These are phyloP conservation scores for Gryllus bimaculatus DNA, from an alignment of 1,140 invertebrate species.

Conservation along the genomic window DNA sequence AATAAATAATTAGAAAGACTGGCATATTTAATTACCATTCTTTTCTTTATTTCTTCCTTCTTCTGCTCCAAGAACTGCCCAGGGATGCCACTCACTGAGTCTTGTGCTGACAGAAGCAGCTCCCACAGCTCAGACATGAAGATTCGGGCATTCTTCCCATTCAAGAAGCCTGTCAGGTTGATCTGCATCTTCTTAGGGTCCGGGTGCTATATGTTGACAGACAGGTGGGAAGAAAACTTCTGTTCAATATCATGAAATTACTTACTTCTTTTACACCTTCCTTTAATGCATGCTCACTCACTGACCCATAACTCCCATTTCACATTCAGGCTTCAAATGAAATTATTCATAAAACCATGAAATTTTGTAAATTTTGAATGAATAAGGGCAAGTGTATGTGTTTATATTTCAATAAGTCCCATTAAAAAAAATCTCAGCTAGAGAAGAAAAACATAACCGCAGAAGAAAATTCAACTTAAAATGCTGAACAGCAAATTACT, in stretches of 20 bases:
- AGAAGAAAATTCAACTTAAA: too few relatives aligned
- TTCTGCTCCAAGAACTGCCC: conserved; percentile 87
- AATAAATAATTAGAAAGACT: too few relatives aligned
- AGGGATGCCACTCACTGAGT: conserved; percentile 88
- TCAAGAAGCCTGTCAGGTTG: conserved; percentile 96
- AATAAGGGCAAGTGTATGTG: too few relatives aligned
- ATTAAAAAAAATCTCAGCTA: too few relatives aligned
- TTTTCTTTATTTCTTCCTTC: conserved; percentile 90
- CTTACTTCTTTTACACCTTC: background rate
- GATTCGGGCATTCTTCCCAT: conserved; percentile 92
- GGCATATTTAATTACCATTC: conserved; percentile 44
- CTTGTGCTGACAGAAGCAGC: conserved; percentile 87
- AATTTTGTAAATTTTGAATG: too few relatives aligned
- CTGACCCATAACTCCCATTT: background rate
- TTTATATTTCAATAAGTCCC: too few relatives aligned
- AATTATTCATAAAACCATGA: too few relatives aligned
- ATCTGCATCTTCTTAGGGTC: conserved; percentile 99
- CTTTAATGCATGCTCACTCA: background rate
- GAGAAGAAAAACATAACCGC: too few relatives aligned
- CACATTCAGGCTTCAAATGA: background rate
- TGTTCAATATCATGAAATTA: conserved; percentile 6
- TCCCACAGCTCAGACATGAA: conserved; percentile 98
- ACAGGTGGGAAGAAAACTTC: conserved; percentile 25
- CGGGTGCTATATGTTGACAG: conserved; percentile 46
- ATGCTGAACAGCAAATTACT: too few relatives aligned